Base-by-base conservation (phyloP, 2,113 vertebrate genomes). In the Sander lucioperca region DNA sequence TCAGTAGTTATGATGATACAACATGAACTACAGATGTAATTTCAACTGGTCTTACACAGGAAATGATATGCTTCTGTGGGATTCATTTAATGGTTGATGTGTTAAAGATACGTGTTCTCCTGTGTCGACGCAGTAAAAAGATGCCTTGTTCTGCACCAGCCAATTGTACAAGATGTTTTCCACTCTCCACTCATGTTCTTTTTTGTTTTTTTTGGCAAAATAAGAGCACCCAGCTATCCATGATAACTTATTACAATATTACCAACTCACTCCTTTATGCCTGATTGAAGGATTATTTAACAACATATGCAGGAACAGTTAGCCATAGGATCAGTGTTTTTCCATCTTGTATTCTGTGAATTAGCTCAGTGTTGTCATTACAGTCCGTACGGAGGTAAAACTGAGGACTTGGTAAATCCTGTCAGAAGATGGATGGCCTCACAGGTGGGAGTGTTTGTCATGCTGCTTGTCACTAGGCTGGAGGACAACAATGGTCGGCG, bases 391-490 rank as follows among this genome's bases (percentile, higher is more conserved):
- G 0, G 73, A 78, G 56, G 67, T 54, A 72, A 67, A 63, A 39
- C n/a, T 51, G 63, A n/a, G 45, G 57, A 43, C 68, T 39, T 50
- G 53, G 21, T 82, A 21, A 73, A 80, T 68, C 72, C 79, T 62
- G 48, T 63, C 13, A 63, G 36, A 69, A 87, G 85, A 89, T 50
- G 21, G 70, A 93, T 88, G 84, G 88, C 70, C 84, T 78, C 92
- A 91, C 92, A 94, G 91, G 91, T 94, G 92, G 86, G 83, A 83
- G 80, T 77, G 85, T 90, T 84, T 88, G 87, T 92, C 92, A 89
- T 57, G 45, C 80, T 67, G 84, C 83, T 79, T 90, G 88, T 92
- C 90, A 92, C 85, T 77, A 75, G 48, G 78, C 83, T 82, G 74
- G 67, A 71, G 79, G 76, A 61, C 88, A 89, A 91, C 90, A 93